phyloP scores from a whole-genome alignment of 2,113 vertebrate species.

The Sprattus sprattus region DNA sequence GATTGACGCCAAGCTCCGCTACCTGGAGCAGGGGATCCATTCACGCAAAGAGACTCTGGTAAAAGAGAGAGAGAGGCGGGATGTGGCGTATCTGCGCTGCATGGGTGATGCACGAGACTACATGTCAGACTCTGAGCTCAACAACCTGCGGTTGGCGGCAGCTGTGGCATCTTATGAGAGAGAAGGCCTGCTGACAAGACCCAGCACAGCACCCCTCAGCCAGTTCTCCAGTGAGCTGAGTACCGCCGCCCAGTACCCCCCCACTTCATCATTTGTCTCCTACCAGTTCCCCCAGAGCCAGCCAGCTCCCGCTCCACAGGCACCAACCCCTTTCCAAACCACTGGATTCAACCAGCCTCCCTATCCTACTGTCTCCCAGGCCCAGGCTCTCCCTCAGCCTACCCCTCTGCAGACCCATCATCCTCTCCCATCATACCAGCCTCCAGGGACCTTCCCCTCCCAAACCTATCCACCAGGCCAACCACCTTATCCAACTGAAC shows the following conservation, averaged over 20 bases:
- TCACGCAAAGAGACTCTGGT: constrained; percentile 93
- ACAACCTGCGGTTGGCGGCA: constrained; percentile 82
- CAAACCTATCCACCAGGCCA: constrained; percentile 75
- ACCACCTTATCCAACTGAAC: constrained; percentile 80
- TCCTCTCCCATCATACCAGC: constrained; percentile 71
- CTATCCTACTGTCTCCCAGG: constrained; percentile 76
- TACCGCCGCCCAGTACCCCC: constrained; percentile 71
- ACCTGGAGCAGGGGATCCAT: constrained; percentile 92
- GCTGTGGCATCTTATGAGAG: constrained; percentile 76
- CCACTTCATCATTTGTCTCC: constrained; percentile 78
- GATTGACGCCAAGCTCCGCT: constrained; percentile 96
- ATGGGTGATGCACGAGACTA: constrained; percentile 91
- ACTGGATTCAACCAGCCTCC: constrained; percentile 81
- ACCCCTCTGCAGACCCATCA: constrained; percentile 80
- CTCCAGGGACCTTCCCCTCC: constrained; percentile 72
- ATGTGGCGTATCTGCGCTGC: constrained; percentile 85
- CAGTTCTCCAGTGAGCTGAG: constrained; percentile 82
- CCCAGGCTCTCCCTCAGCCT: constrained; percentile 77
- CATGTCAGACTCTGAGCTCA: constrained; percentile 93
- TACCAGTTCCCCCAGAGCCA: constrained; percentile 81
- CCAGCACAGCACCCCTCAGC: constrained; percentile 73
- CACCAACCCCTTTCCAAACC: constrained; percentile 75
- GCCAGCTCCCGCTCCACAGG: constrained; percentile 61
- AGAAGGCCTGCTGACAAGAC: constrained; percentile 72
- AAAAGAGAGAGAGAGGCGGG: constrained; percentile 86